Conservation (phyloP, 2,888 invertebrate genomes). For the Anthophora plumipes region DNA sequence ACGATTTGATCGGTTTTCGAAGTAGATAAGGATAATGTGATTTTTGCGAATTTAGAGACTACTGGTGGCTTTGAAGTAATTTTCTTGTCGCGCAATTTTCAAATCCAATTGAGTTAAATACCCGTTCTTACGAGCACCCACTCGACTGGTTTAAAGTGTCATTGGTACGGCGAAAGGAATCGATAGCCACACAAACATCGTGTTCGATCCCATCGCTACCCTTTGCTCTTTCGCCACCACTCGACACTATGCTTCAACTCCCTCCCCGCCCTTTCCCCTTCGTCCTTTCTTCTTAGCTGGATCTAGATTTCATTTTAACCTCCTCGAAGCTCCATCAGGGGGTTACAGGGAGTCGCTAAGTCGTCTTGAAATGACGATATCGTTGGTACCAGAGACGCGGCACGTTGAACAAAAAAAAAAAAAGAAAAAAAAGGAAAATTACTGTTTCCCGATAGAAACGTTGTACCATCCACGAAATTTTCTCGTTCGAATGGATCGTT, state of each 20-base stretch:
- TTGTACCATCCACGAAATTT: neutral
- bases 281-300: neutral
- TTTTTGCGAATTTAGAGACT: neutral
- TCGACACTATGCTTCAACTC: neutral
- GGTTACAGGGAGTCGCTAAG: slow-evolving; percentile 23
- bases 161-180: neutral
- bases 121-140: neutral
- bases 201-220: slow-evolving; percentile 18
- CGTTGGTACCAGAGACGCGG: slow-evolving; percentile 5
- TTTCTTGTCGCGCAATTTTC: neutral
- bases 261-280: neutral
- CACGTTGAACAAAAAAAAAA: too few relatives aligned
- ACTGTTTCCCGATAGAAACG: slow-evolving; percentile 6
- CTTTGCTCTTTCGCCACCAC: neutral
- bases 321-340: slow-evolving; percentile 20
- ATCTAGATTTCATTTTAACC: slow-evolving; percentile 47
- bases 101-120: neutral
- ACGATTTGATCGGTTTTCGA: neutral
- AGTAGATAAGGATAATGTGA: neutral
- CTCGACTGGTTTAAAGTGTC: neutral
- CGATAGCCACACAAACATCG: neutral
- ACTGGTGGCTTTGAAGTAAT: too few relatives aligned
- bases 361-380: slow-evolving; percentile 40
- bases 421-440: too few relatives aligned
- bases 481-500: neutral